These are phyloP conservation scores for Syngnathus scovelli DNA, from an alignment of 2,113 vertebrate species.

Conservation along the genomic window DNA sequence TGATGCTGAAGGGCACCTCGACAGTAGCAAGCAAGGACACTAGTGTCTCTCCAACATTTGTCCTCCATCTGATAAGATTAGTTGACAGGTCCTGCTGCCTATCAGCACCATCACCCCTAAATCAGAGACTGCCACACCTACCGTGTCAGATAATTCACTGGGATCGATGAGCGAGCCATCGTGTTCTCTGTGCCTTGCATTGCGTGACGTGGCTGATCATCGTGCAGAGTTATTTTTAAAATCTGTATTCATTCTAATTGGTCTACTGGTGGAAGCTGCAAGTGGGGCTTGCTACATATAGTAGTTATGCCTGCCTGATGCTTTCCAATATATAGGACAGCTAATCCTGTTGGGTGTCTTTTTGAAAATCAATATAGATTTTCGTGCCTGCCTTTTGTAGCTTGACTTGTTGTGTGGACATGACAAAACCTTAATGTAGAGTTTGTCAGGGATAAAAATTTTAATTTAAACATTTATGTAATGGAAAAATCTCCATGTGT, in stretches of 20 bases:
- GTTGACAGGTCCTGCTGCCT: not conserved
- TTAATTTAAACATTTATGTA: too few relatives aligned
- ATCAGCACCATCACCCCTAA: not conserved
- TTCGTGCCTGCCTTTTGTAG: not conserved
- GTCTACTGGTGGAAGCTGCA: too few relatives aligned
- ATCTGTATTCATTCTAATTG: not conserved
- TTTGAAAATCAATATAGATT: not conserved
- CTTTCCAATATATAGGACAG: not conserved
- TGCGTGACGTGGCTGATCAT: not conserved
- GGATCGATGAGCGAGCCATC: not conserved
- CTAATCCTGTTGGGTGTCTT: not conserved
- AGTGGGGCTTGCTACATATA: too few relatives aligned
- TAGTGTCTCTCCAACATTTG: not conserved
- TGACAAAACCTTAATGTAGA: too few relatives aligned
- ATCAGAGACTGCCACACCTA: not conserved
- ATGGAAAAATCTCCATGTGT: not conserved
- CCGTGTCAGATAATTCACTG: not conserved
- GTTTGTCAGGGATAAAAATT: too few relatives aligned
- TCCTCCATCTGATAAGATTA: not conserved
- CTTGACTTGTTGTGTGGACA: too few relatives aligned
- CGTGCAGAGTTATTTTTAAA: not conserved
- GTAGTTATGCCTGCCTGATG: too few relatives aligned
- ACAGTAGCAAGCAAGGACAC: not conserved
- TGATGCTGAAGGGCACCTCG: not conserved
- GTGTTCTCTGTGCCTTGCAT: not conserved